phyloP scores from a whole-genome alignment of 2,888 invertebrate species.

The Drosophila lutescens region DNA sequence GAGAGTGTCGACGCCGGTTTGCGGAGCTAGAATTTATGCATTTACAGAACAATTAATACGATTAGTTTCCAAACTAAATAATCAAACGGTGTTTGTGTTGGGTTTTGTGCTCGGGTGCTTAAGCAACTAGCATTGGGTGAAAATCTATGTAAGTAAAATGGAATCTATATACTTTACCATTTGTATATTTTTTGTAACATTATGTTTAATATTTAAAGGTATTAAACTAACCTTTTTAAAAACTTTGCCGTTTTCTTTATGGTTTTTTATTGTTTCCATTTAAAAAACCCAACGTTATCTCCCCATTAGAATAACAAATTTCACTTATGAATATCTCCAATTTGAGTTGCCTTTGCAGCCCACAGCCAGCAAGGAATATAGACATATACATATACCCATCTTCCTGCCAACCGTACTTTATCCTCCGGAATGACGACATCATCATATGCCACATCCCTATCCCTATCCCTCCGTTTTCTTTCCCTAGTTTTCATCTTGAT shows the following conservation, averaged over 20 bases:
- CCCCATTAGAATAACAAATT: slow-evolving; percentile 38
- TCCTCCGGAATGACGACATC: slow-evolving; percentile 38
- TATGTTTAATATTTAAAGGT: background rate
- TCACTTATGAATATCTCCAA: slow-evolving; percentile 42
- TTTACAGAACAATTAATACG: background rate
- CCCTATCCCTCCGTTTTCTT: background rate
- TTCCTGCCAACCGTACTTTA: slow-evolving; percentile 16
- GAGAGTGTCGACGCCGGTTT: slow-evolving; percentile 99
- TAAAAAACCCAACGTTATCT: background rate
- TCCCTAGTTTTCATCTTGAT: slow-evolving; percentile 17
- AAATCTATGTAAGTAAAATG: slow-evolving; percentile 1
- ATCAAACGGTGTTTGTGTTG: background rate
- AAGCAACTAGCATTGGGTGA: slow-evolving; percentile 23
- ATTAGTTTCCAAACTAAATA: background rate
- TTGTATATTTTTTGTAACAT: background rate
- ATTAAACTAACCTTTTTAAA: too few relatives aligned
- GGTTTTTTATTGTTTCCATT: background rate
- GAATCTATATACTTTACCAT: slow-evolving; percentile 19
- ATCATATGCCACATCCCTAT: slow-evolving; percentile 14
- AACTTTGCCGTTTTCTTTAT: background rate
- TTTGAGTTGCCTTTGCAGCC: slow-evolving; percentile 10
- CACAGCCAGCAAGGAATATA: background rate
- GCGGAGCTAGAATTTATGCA: slow-evolving; percentile 89
- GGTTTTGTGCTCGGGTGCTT: slow-evolving; percentile 17
- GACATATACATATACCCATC: background rate